Base-by-base conservation (phyloP, 2,888 invertebrate genomes). In the Agrochola lychnidis region DNA sequence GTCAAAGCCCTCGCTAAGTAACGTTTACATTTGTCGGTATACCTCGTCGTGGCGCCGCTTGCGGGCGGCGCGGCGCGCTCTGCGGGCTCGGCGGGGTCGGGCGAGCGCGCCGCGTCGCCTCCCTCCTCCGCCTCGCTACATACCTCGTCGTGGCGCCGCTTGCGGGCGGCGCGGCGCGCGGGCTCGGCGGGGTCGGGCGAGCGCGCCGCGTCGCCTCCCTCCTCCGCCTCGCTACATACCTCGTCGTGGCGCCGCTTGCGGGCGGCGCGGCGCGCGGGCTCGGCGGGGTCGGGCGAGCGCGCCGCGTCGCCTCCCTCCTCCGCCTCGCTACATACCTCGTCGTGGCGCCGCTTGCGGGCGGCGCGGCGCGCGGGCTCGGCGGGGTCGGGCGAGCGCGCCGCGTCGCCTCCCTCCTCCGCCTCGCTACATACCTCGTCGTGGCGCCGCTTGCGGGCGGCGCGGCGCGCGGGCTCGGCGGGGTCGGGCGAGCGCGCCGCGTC, bases 261-360 rank as follows among this genome's bases (percentile, higher is more conserved):
- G n/a, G 78, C 93, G 89, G 92, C 93, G 88, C 95, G 93, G 0
- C 89, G 93, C 82, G 86, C 90, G 48, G 81, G 93, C 87, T 85
- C 90, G 70, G 89, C 84, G 85, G 88, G 90, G 19, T 98, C 98
- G 12, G 98, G 97, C 73, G 97, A 98, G 3, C 98, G 85, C 40
- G 87, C 98, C 70, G 98, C 96, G 57, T 98, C 97, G 87, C 97
- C 97, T 86, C 97, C 98, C 88, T 98, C 98, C 94, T 99, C 99
- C 63, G 98, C 97, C 79, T 98, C 98, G 40, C 98, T 97, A 77
- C 98, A 97, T 57, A 98, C 96, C 93, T 96, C 92, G 93, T 97
- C 94, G 92, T 97, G 91, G 93, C 97, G 73, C 93, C 97, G 92
- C 95, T 97, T 89, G 95, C 97, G 94, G n/a, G 78, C 93, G 89